phyloP scores from a whole-genome alignment of 2,113 vertebrate species.

The Orcinus orca region DNA sequence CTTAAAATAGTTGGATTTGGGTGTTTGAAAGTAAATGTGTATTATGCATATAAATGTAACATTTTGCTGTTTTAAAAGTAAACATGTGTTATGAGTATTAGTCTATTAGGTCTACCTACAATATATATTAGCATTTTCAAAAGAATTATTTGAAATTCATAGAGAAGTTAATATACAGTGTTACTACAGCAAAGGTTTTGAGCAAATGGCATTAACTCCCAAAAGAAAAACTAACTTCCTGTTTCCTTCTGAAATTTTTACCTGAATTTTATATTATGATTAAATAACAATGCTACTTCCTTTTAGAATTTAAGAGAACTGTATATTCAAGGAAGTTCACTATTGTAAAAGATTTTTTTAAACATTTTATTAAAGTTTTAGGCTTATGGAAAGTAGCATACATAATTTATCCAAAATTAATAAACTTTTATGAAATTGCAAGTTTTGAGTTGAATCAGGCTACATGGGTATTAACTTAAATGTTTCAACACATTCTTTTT shows the following conservation, averaged over 20 bases:
- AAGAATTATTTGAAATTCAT: constrained; percentile 3
- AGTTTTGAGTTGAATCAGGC: neutral
- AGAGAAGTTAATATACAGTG: neutral
- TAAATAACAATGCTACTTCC: neutral
- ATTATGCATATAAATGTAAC: neutral
- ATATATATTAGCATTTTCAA: neutral
- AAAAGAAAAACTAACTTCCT: neutral
- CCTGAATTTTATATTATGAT: neutral
- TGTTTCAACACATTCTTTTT: neutral
- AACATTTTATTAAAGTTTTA: constrained; percentile 18
- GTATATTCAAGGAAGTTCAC: neutral
- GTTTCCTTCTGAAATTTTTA: constrained; percentile 7
- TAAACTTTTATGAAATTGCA: neutral
- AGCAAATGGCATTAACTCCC: neutral
- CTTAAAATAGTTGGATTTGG: neutral
- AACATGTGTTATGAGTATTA: neutral
- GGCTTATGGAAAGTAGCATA: neutral
- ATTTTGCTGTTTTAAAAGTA: neutral
- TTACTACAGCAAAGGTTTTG: neutral
- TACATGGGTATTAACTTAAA: neutral
- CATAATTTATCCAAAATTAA: neutral
- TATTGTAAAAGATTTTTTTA: neutral
- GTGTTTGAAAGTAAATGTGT: constrained; percentile 7
- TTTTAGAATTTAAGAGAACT: constrained; percentile 31
- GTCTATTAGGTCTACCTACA: neutral